Percentiles rank a stretch among this genome's conserved stretches.
These are phyloP conservation scores for Scaptomyza flava DNA, from an alignment of 2,888 invertebrate species.

Conservation along the genomic window DNA sequence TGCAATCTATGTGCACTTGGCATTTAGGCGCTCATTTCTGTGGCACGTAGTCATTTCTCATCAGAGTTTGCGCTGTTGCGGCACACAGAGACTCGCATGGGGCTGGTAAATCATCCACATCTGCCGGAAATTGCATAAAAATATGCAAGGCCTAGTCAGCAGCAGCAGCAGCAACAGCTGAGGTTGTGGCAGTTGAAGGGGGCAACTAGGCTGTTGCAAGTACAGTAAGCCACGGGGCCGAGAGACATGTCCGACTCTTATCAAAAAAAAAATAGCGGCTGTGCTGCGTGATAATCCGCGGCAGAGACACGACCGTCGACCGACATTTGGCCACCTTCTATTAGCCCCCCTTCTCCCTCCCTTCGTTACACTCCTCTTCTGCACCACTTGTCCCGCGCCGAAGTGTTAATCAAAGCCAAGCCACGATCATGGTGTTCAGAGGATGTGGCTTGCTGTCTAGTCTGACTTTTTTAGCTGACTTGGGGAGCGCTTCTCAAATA, in stretches of 20 bases:
- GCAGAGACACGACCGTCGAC: constrained; percentile 72
- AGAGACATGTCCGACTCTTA: constrained; percentile 69
- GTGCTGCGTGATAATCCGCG: constrained; percentile 73
- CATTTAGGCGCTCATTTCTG: constrained; percentile 41
- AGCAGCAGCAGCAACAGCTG: constrained; percentile 15
- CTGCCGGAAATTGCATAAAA: constrained; percentile 80
- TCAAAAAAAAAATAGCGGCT: constrained; percentile 47
- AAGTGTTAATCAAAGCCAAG: constrained; percentile 67
- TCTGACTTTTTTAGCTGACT: constrained; percentile 19
- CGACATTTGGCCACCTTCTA: constrained; percentile 71
- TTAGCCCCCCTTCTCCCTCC: constrained; percentile 36
- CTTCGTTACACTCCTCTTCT: not conserved
- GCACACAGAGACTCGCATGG: constrained; percentile 29
- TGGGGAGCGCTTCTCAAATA: constrained; percentile 40
- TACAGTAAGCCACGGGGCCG: constrained; percentile 57
- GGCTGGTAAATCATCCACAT: constrained; percentile 75
- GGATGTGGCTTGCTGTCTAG: constrained; percentile 42
- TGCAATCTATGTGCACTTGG: constrained; percentile 10
- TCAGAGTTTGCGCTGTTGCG: constrained; percentile 42
- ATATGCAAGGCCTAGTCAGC: constrained; percentile 62
- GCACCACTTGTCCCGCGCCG: constrained; percentile 5
- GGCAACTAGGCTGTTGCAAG: constrained; percentile 23
- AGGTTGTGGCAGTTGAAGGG: not conserved
- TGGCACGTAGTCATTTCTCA: constrained; percentile 73
- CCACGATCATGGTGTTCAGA: constrained; percentile 50